Evolutionary conservation across 2,888 invertebrate genomes (phyloP), one percentile per base, ranked within the genome.

Genomic region (Phania funesta): DNA sequence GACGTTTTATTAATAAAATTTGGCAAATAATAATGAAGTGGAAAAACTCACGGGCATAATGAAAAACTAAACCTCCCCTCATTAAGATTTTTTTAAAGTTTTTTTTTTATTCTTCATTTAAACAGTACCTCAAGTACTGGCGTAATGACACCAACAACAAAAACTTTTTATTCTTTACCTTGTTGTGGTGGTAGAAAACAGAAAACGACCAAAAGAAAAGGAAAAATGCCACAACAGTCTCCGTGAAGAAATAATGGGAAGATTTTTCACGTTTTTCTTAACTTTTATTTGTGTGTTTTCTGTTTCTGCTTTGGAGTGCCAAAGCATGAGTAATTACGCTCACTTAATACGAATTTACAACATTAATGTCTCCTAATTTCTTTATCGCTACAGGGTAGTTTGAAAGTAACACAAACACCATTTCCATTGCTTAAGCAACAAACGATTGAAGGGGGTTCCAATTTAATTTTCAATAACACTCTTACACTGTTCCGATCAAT

Each of bases 291-390:
- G 16, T 16, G 18, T 4, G 24, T 60, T 68, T 24, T 3, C n/a
- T 20, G n/a, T 8, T 41, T 58, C n/a, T 46, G 44, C 24, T 48
- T 77, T 82, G 44, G 76, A 83, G 83, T 84, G 84, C 70, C 75
- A 78, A 71, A 83, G 83, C 77, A 83, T 83, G 83, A 80, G 78
- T 80, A 84, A 80, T 84, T 84, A 78, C 80, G 64, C 80, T 84
- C 83, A 83, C 80, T 83, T 75, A 84, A 78, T 82, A 71, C 56
- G 77, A 80, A 80, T 80, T 74, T 80, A 71, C 67, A 77, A 67
- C 68, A 80, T 81, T 78, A 74, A 68, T 68, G 56, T 68, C 62
- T 50, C 67, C 67, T 73, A 46, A 54, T 54, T 67, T 54, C 41
- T 48, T 41, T 20, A 50, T 6, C 38, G 6, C 18, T n/a, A 56